These are phyloP conservation scores for Drosophila mercatorum DNA, from an alignment of 2,888 invertebrate genomes.

Conservation along the genomic window DNA sequence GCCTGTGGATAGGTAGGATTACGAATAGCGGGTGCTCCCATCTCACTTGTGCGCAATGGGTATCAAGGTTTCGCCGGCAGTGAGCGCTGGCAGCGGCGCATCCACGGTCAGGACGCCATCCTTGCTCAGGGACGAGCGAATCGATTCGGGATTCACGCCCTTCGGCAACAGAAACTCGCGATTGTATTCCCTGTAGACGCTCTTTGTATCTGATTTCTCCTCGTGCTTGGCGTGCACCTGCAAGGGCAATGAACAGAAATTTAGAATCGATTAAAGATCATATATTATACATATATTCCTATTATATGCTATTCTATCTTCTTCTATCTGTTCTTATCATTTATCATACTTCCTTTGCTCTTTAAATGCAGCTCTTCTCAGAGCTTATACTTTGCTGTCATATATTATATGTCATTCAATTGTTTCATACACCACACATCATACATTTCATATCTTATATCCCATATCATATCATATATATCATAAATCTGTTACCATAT, in stretches of 20 bases:
- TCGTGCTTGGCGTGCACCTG: slow-evolving; percentile 99
- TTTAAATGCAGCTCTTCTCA: too few relatives aligned
- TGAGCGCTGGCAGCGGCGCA: slow-evolving; percentile 94
- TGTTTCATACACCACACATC: too few relatives aligned
- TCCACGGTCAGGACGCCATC: slow-evolving; percentile 98
- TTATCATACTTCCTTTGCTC: too few relatives aligned
- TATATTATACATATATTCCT: too few relatives aligned
- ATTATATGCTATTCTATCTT: too few relatives aligned
- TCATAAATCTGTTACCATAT: too few relatives aligned
- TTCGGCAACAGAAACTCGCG: slow-evolving; percentile 98
- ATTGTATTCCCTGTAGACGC: slow-evolving; percentile 99
- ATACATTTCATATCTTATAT: neutral
- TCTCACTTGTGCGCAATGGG: slow-evolving; percentile 84
- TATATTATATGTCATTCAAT: too few relatives aligned
- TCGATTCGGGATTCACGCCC: slow-evolving; percentile 97
- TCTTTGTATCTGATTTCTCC: slow-evolving; percentile 98
- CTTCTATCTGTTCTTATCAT: too few relatives aligned
- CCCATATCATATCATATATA: neutral
- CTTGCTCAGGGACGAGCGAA: slow-evolving; percentile 97
- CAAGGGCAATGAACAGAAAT: slow-evolving; percentile 73
- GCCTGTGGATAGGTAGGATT: slow-evolving; percentile 16
- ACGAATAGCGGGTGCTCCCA: neutral
- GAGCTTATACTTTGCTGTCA: too few relatives aligned
- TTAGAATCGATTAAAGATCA: neutral
- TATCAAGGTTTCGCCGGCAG: slow-evolving; percentile 84